Base-by-base conservation (phyloP, 2,797 vertebrate species). In the Knipowitschia caucasica region DNA sequence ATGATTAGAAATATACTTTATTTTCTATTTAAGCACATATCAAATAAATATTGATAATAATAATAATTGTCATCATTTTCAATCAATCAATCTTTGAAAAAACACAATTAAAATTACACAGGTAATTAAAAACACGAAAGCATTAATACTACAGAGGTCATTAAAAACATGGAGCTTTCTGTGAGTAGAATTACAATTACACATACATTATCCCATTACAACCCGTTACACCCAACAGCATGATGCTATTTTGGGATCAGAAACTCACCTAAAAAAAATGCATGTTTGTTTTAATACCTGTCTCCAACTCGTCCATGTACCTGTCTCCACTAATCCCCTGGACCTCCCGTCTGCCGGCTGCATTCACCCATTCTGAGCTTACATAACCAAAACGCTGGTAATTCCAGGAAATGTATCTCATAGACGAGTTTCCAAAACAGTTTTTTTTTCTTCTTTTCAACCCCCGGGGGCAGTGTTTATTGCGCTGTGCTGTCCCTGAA, bases 271-370 rank as follows among this genome's bases (percentile, higher is more conserved):
- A 54, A 60, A 62, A 50, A n/a, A 64, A 27, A 70, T 72, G 50
- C 62, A 61, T 77, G 78, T 50, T 76, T 77, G 78, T 50, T 76
- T 69, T 78, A 77, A 81, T 78, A 67, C 57, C 58, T 68, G 53
- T 40, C 59, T 65, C 56, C 50, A 69, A 75, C 77, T 78, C 64
- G 67, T 70, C 71, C 31, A 35, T 46, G 62, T 67, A 80, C 62
- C 57, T 44, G 59, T 64, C 70, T 36, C 50, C 14, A 11, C 51
- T 67, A 74, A 81, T 75, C 70, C 61, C 63, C 34, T 53, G 45
- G 64, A 75, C 77, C 59, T 59, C 51, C 43, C 47, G 14, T 68
- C 45, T 2, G 7, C 64, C 46, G 53, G 63, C 69, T 42, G 36
- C 61, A 42, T 65, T 75, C 8, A 38, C 72, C 70, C 66, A 53